These are phyloP conservation scores for Fringilla coelebs DNA, from an alignment of 2,797 vertebrate genomes.

Conservation along the genomic window DNA sequence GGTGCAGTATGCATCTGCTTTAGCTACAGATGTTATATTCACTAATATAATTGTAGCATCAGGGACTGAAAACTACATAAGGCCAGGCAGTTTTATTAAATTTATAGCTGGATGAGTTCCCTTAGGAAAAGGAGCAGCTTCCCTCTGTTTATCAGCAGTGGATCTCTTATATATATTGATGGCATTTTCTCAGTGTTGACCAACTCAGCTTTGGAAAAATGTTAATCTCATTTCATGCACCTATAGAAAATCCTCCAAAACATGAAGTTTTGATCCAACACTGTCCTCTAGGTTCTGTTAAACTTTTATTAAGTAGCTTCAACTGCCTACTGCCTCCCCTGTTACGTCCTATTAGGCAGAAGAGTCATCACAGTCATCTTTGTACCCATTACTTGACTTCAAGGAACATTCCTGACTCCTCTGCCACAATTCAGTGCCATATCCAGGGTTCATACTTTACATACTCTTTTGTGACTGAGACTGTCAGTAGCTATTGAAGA, in stretches of 20 bases:
- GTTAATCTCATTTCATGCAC: accelerated
- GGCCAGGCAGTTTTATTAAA: not conserved
- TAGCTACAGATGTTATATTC: not conserved
- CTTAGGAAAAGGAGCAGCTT: not conserved
- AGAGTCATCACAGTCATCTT: not conserved
- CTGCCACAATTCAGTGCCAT: not conserved
- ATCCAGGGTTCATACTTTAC: not conserved
- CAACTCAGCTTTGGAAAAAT: not conserved
- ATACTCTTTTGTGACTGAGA: not conserved
- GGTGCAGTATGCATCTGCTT: not conserved
- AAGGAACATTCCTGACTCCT: not conserved
- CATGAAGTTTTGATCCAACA: not conserved
- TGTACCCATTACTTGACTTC: not conserved
- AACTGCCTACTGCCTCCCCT: not conserved
- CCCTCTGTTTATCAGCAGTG: not conserved
- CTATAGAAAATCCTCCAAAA: not conserved
- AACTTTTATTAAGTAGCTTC: not conserved
- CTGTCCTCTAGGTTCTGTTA: not conserved
- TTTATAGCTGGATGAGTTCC: not conserved
- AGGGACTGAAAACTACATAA: not conserved
- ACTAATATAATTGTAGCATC: not conserved
- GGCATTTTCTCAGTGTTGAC: not conserved
- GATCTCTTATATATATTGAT: not conserved
- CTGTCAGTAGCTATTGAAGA: slow-evolving; percentile 16
- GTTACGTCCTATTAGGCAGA: not conserved